These are phyloP conservation scores for Ctenopoma kingsleyae DNA, from an alignment of 2,797 vertebrate genomes.

Conservation along the genomic window DNA sequence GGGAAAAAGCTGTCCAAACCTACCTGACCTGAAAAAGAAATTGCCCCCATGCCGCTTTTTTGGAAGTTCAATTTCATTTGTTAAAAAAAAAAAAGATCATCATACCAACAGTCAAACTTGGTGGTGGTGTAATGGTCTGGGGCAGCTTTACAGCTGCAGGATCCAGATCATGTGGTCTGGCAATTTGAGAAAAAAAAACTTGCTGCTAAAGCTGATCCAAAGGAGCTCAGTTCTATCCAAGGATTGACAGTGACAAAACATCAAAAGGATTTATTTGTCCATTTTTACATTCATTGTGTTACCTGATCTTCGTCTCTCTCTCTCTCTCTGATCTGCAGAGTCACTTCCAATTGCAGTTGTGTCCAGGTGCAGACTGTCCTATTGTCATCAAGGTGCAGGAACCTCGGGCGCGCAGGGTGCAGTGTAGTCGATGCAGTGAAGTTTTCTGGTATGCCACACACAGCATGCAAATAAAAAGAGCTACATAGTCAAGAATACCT, in stretches of 20 bases:
- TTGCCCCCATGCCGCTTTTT: no score
- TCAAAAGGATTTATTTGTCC: neutral
- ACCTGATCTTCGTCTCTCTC: neutral
- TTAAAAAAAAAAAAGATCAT: no score
- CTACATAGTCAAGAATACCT: neutral
- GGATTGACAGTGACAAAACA: neutral
- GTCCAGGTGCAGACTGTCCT: conserved; percentile 97
- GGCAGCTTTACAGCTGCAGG: no score
- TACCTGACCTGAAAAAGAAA: no score
- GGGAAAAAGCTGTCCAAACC: no score
- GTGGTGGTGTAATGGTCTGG: no score
- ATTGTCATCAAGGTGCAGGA: conserved; percentile 99
- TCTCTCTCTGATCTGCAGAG: conserved; percentile 75
- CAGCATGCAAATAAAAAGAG: neutral
- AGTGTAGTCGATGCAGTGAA: conserved; percentile 96
- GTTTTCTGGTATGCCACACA: conserved; percentile 93
- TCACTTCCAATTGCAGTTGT: conserved; percentile 98
- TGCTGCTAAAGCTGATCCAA: neutral
- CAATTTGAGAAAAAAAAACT: neutral
- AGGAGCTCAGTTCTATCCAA: neutral
- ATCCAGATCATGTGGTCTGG: no score
- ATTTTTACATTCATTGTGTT: neutral
- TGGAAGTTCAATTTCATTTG: no score
- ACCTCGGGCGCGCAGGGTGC: conserved; percentile 95
- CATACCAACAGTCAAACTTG: no score